Evolutionary conservation across 2,113 vertebrate genomes (phyloP), one percentile per base, ranked within the genome.

Genomic region (Centropus unirufus): DNA sequence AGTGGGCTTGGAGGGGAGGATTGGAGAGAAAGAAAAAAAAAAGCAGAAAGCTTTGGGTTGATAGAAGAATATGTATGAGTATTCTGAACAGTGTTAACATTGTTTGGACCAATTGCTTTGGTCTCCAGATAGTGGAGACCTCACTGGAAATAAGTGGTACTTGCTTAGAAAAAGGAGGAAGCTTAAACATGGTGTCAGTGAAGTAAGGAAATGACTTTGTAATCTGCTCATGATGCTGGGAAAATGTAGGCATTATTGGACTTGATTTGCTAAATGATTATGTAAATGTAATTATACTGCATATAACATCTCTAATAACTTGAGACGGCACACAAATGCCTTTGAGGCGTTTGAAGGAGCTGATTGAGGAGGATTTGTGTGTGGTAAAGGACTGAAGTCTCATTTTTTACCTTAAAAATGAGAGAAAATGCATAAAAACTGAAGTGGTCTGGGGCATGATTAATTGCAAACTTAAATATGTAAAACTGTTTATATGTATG

Each of bases 231-330:
- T 87, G 92, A 69, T 90, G 76, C 76, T 77, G 79, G 83, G 79
- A 89, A 94, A 92, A 83, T 89, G 86, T 74, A 77, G 75, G 85
- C 68, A 86, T 90, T 97, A 93, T 88, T 79, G 4, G 59, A 62
- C 88, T 95, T 95, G 95, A 97, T 95, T 90, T 96, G 92, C 85
- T 66, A 83, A 92, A 93, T 88, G 63, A 92, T 97, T 97, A 97
- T 97, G 96, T 95, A 97, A 92, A 97, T 97, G 96, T 95, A 96
- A 97, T 96, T 97, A 96, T 90, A 59, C 85, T 83, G 83, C 88
- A 88, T 86, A 32, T 93, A 97, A 86, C 86, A 77, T 90, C 83
- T 92, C 42, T 93, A 13, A 90, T 92, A 86, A 88, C 92, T 93
- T 85, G 67, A 92, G 86, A 68, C 11, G 21, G 90, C 79, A 42